Evolutionary conservation across 2,113 vertebrate genomes (phyloP), one percentile per base, ranked within the genome.

Genomic region (Pagrus major): DNA sequence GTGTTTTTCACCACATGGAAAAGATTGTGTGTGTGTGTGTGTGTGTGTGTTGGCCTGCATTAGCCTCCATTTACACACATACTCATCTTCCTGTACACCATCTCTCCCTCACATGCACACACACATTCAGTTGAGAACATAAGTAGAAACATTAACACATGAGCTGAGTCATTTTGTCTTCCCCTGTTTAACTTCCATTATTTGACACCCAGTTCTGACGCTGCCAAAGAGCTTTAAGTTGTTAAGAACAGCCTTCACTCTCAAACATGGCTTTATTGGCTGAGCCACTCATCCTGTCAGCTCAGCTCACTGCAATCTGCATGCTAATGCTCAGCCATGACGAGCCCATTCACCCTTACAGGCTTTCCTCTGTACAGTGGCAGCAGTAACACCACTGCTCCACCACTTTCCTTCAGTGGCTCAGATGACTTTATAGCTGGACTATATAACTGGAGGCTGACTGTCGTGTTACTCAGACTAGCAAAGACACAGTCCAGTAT

Each of bases 301-400:
- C 58, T 75, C 58, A 21, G 71, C 52, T 71, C 51, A 46, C 71
- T 61, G 54, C 46, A 54, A 23, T 76, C 47, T 71, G 39, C 83
- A 67, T 76, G 68, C 54, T 78, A 67, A 80, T 67, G 61, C 39
- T 76, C 44, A 59, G n/a, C 42, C 65, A 35, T 64, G 65, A 75
- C 35, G 27, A 75, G 41, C 25, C 2, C 9, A 29, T 78, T 63
- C 21, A 63, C 33, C 39, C 63, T 35, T 10, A 33, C 16, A 61
- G 51, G 52, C 29, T 59, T 78, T 58, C 2, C 35, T 15, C n/a
- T 66, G 31, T 23, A 58, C 9, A 15, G 47, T 23, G 56, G 41
- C 39, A 31, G 31, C n/a, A 75, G 37, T n/a, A 27, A n/a, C 33
- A 25, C 12, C 23, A 37, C 33, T 39, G 11, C 27, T 33, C 31